phyloP scores from a whole-genome alignment of 2,113 vertebrate species.

The Paradoxurus hermaphroditus region DNA sequence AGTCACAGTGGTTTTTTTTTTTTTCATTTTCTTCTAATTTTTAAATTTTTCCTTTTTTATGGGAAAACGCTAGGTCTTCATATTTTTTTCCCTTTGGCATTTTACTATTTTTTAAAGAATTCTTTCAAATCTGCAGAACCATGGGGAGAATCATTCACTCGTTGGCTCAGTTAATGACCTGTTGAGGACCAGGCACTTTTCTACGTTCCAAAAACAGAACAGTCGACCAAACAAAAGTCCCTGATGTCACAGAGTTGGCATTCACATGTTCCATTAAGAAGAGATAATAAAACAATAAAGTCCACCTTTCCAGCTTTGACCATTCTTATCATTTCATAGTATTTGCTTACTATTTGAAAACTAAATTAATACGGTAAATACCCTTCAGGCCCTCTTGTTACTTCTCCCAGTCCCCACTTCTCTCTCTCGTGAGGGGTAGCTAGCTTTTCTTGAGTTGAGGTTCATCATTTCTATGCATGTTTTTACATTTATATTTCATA shows the following conservation, averaged over 20 bases:
- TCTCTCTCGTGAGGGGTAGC: background rate
- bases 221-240: background rate
- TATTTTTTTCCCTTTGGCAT: background rate
- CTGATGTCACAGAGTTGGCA: background rate
- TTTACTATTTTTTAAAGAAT: background rate
- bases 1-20: background rate
- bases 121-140: background rate
- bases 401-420: background rate
- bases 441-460: background rate
- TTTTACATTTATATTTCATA: background rate
- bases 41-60: background rate
- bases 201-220: background rate
- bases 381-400: background rate
- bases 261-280: background rate
- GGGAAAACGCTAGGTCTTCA: background rate
- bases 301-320: background rate
- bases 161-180: background rate
- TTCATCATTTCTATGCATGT: slow-evolving; percentile 55
- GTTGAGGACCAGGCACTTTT: background rate
- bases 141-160: background rate
- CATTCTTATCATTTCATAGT: background rate
- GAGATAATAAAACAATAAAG: background rate
- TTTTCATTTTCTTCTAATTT: background rate
- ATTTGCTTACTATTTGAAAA: background rate
- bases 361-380: background rate